Conservation (phyloP, 2,113 vertebrate genomes). For the Gymnarchus niloticus region DNA sequence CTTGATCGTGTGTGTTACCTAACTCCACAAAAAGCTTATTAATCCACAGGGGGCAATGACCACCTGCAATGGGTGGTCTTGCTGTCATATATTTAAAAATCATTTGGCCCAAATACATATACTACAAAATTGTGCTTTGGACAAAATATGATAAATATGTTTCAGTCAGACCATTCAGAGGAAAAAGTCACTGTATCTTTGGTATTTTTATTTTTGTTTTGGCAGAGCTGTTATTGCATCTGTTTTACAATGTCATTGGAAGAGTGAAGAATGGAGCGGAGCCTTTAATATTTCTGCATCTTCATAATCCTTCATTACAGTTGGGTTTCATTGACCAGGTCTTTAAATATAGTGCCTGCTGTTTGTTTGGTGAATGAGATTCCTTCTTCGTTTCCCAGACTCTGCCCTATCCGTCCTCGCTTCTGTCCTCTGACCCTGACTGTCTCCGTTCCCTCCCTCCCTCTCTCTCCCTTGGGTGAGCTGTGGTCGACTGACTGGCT, state of each 20-base stretch:
- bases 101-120: not conserved
- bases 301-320: not conserved
- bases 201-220: no score
- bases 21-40: not conserved
- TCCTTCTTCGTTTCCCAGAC: not conserved
- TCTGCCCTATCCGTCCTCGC: not conserved
- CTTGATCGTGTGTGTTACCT: not conserved
- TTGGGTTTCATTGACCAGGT: not conserved
- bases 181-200: not conserved
- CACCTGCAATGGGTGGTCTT: not conserved
- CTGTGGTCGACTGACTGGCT: conserved; percentile 87
- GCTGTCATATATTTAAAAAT: not conserved
- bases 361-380: not conserved
- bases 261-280: not conserved
- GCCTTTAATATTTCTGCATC: not conserved
- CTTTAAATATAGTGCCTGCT: conserved; percentile 7
- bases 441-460: not conserved
- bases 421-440: not conserved
- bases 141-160: not conserved
- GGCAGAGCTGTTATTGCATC: not conserved
- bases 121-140: not conserved
- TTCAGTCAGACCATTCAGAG: not conserved
- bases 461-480: conserved; percentile 53
- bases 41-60: not conserved
- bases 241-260: not conserved